Conservation (phyloP, 2,113 vertebrate species). For the Sander lucioperca region DNA sequence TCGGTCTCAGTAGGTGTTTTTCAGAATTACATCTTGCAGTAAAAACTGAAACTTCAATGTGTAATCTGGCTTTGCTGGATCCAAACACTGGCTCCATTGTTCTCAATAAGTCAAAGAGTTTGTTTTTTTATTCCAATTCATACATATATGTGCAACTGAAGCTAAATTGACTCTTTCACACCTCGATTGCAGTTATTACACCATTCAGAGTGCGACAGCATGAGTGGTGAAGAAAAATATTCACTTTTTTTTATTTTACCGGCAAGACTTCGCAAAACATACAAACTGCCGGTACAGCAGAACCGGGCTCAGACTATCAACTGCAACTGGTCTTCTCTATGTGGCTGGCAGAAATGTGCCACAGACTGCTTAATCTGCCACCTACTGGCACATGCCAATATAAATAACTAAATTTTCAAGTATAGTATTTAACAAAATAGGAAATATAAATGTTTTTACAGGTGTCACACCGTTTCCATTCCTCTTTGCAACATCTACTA, state of each 20-base stretch:
- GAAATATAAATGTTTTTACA: not conserved
- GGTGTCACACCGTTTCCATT: not conserved
- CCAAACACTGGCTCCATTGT: not conserved
- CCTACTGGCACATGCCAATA: not conserved
- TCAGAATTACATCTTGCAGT: conserved; percentile 13
- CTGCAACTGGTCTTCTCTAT: not conserved
- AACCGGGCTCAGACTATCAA: not conserved
- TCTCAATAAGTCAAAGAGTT: not conserved
- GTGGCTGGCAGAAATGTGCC: too few species aligned
- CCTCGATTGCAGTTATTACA: not conserved
- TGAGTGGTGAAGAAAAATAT: not conserved
- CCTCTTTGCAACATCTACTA: conserved; percentile 20
- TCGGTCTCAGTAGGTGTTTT: conserved; percentile 3
- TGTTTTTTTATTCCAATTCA: not conserved
- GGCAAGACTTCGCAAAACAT: not conserved
- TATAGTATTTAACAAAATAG: not conserved
- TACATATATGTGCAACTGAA: not conserved
- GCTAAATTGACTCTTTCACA: conserved; percentile 42
- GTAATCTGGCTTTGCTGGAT: conserved; percentile 6
- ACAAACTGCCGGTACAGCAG: not conserved
- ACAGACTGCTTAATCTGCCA: not conserved
- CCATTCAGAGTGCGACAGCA: not conserved
- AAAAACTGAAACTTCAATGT: conserved; percentile 2
- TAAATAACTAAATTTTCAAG: not conserved
- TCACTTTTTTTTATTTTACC: not conserved